These are phyloP conservation scores for Pangasius larnaudii DNA, from an alignment of 2,797 vertebrate genomes.

Conservation along the genomic window DNA sequence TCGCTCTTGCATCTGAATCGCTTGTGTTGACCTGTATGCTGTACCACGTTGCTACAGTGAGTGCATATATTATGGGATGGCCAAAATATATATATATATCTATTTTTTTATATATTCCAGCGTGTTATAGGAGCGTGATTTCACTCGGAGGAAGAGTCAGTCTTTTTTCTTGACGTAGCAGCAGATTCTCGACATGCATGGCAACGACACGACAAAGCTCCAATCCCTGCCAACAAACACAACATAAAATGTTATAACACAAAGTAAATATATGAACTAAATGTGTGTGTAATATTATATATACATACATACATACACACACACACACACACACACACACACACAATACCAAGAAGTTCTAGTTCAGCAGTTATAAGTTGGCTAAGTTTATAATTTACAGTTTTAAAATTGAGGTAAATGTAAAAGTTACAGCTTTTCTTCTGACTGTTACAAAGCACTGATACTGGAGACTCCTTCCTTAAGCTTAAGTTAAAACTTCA, in stretches of 20 bases:
- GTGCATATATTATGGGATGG: neutral
- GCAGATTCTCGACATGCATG: slow-evolving; percentile 90
- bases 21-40: neutral
- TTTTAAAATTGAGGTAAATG: too few relatives aligned
- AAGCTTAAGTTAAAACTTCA: neutral
- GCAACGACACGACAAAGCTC: slow-evolving; percentile 94
- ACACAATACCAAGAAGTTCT: neutral
- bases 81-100: too few relatives aligned
- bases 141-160: slow-evolving; percentile 92
- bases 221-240: slow-evolving; percentile 79
- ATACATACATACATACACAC: too few relatives aligned
- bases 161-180: slow-evolving; percentile 86
- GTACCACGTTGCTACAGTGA: neutral
- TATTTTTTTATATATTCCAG: too few relatives aligned
- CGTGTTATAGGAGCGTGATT: slow-evolving; percentile 87
- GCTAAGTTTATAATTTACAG: too few relatives aligned
- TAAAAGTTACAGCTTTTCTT: too few relatives aligned
- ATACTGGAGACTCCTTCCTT: neutral
- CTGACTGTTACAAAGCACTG: neutral
- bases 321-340: too few relatives aligned
- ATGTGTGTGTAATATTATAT: neutral
- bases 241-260: neutral
- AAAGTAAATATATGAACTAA: neutral
- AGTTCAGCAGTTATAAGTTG: too few relatives aligned
- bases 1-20: neutral